Conservation (phyloP, 37 sponge, comb jelly and placozoan species). For the Bolinopsis microptera region DNA sequence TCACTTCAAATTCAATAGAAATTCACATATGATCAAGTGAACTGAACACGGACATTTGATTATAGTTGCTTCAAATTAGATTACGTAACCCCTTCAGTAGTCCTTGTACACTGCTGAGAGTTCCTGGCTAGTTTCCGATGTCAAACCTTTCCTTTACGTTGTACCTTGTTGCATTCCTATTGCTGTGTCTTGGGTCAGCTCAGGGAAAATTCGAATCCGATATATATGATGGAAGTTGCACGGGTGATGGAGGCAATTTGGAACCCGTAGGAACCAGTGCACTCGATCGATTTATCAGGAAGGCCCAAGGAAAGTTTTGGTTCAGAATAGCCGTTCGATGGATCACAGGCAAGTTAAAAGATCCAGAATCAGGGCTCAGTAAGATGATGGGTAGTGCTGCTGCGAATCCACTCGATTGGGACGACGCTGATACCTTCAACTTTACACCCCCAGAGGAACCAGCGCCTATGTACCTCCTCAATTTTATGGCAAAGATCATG, state of each 20-base stretch:
- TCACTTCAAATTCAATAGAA: no score
- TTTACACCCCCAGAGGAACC: not conserved
- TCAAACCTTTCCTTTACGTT: not conserved
- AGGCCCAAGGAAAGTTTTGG: not conserved
- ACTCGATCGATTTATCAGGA: not conserved
- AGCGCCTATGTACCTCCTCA: not conserved
- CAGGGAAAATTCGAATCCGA: not conserved
- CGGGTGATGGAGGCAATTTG: not conserved
- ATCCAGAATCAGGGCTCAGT: not conserved
- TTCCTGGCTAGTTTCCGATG: no score
- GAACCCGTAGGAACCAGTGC: not conserved
- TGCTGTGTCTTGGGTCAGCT: not conserved
- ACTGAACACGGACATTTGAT: no score
- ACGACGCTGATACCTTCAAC: not conserved
- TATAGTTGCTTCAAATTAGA: no score
- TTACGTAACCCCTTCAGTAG: no score
- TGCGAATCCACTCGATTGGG: not conserved
- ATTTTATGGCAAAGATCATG: not conserved
- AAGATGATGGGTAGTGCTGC: constrained; percentile 14
- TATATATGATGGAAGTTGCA: not conserved
- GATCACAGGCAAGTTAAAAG: not conserved
- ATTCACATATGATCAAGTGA: no score
- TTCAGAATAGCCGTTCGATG: no score
- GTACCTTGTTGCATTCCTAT: not conserved
- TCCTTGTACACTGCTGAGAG: no score